Evolutionary conservation across 2,113 vertebrate species (phyloP).

Genomic region (Misgurnus mizolepis): DNA sequence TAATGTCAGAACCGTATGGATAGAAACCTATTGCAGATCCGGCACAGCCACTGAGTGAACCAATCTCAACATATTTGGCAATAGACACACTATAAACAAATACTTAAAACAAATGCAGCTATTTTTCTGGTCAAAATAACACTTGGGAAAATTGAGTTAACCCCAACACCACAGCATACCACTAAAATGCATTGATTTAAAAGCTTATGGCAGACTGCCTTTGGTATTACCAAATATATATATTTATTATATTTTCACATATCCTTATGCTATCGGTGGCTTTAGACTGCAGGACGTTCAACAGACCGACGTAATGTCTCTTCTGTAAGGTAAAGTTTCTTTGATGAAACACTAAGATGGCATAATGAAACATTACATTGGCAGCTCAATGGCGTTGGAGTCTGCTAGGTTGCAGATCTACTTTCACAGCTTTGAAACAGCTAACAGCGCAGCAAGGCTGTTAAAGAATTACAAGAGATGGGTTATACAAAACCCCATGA

Average conservation of each 20-base stretch:
- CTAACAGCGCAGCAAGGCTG: not conserved
- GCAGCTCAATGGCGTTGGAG: not conserved
- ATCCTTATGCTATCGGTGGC: not conserved
- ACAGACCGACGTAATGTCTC: not conserved
- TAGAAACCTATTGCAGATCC: conserved; percentile 15
- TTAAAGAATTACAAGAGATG: not conserved
- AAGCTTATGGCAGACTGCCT: not conserved
- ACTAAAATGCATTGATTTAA: not conserved
- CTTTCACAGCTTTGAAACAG: conserved; percentile 23
- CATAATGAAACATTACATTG: conserved; percentile 10
- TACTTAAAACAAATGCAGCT: not conserved
- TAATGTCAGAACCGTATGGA: conserved; percentile 26
- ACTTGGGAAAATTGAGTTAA: not conserved
- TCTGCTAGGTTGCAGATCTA: conserved; percentile 1
- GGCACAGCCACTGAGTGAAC: not conserved
- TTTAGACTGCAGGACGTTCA: not conserved
- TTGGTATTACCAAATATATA: too few relatives aligned
- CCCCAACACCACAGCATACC: too few relatives aligned
- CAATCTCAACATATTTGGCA: conserved; percentile 19
- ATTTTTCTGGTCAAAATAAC: not conserved
- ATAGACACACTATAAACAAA: not conserved
- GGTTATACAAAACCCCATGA: not conserved
- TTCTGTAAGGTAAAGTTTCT: conserved; percentile 9
- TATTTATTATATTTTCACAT: too few relatives aligned
- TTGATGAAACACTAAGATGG: not conserved